Conservation (phyloP, 2,888 invertebrate species). For the Rhyacophila evoluta region DNA sequence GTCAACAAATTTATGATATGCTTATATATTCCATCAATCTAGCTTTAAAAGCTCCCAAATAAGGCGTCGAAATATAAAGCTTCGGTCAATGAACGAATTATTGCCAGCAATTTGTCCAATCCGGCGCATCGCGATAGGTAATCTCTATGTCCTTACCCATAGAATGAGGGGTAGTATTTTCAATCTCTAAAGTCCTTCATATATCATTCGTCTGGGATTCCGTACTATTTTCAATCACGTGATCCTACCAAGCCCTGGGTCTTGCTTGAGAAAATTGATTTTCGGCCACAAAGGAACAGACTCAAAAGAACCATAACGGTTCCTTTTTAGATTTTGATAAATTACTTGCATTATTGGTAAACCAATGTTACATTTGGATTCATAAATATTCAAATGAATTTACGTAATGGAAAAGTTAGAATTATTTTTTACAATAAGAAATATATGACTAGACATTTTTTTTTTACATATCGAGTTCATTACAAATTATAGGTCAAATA, state of each 20-base stretch:
- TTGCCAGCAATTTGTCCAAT: slow-evolving; percentile 43
- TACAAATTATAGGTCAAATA: too few species aligned
- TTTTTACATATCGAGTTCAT: too few species aligned
- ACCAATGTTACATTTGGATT: too few species aligned
- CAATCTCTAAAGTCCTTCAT: slow-evolving; percentile 37
- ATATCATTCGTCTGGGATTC: slow-evolving; percentile 37
- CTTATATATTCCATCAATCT: too few species aligned
- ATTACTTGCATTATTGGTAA: neutral
- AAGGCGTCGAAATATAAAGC: neutral
- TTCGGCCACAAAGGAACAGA: slow-evolving; percentile 12
- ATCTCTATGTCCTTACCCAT: slow-evolving; percentile 37
- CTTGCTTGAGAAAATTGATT: slow-evolving; percentile 41
- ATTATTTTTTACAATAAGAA: too few species aligned
- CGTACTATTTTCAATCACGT: slow-evolving; percentile 30
- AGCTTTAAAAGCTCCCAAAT: neutral
- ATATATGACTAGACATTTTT: too few species aligned
- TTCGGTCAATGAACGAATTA: slow-evolving; percentile 21
- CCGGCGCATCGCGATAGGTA: slow-evolving; percentile 40
- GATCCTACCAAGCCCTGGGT: slow-evolving; percentile 20
- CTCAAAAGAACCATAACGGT: neutral
- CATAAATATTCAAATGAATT: too few species aligned
- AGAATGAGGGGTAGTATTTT: slow-evolving; percentile 37
- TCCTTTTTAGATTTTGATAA: neutral
- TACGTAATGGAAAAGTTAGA: too few species aligned
- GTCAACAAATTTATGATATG: too few species aligned